phyloP scores from a whole-genome alignment of 2,797 vertebrate genomes.

The Poecile montanus region DNA sequence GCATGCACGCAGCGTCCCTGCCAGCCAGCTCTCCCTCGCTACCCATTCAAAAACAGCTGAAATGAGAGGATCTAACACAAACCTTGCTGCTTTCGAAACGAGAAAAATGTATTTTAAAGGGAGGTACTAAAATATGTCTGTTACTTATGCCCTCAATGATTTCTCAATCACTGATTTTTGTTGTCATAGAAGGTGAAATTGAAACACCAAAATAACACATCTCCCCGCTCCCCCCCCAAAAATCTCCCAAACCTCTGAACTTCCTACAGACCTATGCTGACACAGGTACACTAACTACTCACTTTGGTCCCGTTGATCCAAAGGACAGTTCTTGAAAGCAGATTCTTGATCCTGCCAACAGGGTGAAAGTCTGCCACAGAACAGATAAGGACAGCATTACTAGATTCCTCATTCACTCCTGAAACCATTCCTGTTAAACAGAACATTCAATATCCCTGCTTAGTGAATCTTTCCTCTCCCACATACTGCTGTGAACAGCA shows the following conservation, averaged over 20 bases:
- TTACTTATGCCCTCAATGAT: neutral
- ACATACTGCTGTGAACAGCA: fast-evolving
- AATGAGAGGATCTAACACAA: neutral
- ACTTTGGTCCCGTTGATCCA: neutral
- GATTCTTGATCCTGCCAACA: neutral
- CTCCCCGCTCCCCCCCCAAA: fast-evolving
- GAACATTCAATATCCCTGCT: neutral
- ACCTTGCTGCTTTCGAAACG: neutral
- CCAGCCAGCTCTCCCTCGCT: neutral
- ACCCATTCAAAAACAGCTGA: neutral
- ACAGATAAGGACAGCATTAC: fast-evolving
- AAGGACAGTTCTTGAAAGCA: neutral
- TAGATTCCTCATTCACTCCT: neutral
- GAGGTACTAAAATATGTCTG: neutral
- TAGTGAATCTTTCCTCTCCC: neutral
- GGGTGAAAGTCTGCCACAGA: neutral
- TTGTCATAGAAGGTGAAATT: neutral
- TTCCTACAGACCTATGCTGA: fast-evolving
- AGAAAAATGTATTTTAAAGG: neutral
- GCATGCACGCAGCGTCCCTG: neutral
- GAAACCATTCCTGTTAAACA: neutral
- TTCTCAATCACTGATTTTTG: neutral
- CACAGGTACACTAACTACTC: neutral
- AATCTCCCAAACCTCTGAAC: neutral
- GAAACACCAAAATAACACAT: neutral